Evolutionary conservation across 2,888 invertebrate species (phyloP).

Genomic region (Scelioninae gen. 2): DNA sequence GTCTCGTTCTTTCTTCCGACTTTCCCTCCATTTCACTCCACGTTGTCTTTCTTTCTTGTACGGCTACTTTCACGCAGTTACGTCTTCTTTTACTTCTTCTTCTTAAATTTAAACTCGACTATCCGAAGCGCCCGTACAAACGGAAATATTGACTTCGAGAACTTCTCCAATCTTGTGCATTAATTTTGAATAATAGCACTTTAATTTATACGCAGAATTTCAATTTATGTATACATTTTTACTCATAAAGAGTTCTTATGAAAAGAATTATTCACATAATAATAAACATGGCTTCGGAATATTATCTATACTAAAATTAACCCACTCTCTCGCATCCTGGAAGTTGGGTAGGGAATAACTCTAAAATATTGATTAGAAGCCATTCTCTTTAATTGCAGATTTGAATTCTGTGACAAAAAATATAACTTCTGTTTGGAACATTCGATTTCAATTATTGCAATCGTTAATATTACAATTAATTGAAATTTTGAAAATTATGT

Average conservation of each 20-base stretch:
- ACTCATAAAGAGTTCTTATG: neutral
- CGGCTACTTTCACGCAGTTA: constrained; percentile 25
- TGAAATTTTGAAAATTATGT: too few relatives aligned
- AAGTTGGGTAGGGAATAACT: too few relatives aligned
- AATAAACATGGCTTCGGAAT: too few relatives aligned
- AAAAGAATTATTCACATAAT: too few relatives aligned
- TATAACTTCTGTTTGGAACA: too few relatives aligned
- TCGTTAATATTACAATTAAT: too few relatives aligned
- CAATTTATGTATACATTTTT: constrained; percentile 24
- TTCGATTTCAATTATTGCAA: too few relatives aligned
- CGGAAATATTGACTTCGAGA: constrained; percentile 56
- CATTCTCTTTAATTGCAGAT: too few relatives aligned
- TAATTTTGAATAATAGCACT: constrained; percentile 44
- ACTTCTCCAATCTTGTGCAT: constrained; percentile 45
- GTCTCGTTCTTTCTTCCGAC: constrained; percentile 61
- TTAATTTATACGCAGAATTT: constrained; percentile 37
- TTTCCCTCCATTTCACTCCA: constrained; percentile 9
- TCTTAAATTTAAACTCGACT: constrained; percentile 45
- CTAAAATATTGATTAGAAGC: too few relatives aligned
- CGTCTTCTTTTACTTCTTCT: constrained; percentile 33
- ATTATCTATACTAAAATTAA: too few relatives aligned
- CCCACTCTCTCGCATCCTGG: too few relatives aligned
- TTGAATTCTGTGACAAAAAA: too few relatives aligned
- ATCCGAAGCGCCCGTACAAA: constrained; percentile 43
- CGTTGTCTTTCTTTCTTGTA: constrained; percentile 9